A percentile compares a stretch with the other conserved stretches of the same genome.
phyloP scores from a whole-genome alignment of 2,888 invertebrate species.

The Meiosimyza platycephala region DNA sequence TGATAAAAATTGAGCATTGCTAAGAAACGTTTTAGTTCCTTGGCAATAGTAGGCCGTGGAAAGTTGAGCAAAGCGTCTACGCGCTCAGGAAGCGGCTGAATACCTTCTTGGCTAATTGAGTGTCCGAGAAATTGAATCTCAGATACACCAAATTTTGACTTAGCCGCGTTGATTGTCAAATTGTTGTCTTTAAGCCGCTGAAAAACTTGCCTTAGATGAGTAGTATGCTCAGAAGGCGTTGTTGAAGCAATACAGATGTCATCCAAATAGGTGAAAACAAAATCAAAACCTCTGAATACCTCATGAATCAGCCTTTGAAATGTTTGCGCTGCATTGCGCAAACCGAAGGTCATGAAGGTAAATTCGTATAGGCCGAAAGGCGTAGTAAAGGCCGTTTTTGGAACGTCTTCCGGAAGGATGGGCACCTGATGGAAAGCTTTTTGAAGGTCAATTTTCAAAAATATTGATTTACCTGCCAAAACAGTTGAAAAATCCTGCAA shows the following conservation, averaged over 20 bases:
- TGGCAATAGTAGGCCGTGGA: conserved; percentile 13
- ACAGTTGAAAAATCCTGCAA: no score
- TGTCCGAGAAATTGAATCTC: conserved; percentile 40
- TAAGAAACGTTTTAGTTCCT: no score
- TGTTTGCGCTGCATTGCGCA: not conserved
- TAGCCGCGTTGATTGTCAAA: conserved; percentile 44
- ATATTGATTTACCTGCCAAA: no score
- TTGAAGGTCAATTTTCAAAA: no score
- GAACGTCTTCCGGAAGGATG: no score
- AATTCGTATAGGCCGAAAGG: not conserved
- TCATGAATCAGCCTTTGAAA: not conserved
- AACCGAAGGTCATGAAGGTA: not conserved
- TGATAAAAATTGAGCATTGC: no score
- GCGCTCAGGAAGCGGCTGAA: conserved; percentile 29
- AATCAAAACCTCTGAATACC: not conserved
- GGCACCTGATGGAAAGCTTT: not conserved
- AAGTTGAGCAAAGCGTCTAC: conserved; percentile 35
- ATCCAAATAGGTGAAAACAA: no score
- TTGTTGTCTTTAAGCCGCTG: conserved; percentile 46
- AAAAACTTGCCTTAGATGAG: no score
- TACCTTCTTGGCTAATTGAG: conserved; percentile 30
- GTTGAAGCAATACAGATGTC: no score
- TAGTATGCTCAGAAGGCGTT: no score
- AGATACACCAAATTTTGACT: conserved; percentile 33
- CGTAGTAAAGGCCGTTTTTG: not conserved